Conservation (phyloP, 2,797 vertebrate genomes). For the Sebastes iracundus region DNA sequence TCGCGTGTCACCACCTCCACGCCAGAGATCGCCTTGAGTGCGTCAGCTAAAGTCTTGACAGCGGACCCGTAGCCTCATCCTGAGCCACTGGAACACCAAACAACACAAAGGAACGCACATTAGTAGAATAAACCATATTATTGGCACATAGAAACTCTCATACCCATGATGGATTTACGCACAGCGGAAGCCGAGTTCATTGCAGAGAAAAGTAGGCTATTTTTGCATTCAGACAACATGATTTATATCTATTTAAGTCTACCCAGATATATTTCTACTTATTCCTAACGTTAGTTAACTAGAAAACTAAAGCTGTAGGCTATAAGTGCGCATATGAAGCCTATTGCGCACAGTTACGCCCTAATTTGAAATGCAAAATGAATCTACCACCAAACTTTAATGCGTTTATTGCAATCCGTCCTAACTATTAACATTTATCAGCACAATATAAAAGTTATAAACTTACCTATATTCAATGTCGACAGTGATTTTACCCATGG, state of each 20-base stretch:
- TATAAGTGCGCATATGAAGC: background rate
- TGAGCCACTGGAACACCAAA: constrained; percentile 28
- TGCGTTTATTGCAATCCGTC: too few relatives aligned
- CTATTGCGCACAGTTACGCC: background rate
- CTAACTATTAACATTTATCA: too few relatives aligned
- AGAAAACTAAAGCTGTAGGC: background rate
- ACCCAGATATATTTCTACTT: background rate
- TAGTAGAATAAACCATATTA: background rate
- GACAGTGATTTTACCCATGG: constrained; percentile 28
- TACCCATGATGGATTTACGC: background rate
- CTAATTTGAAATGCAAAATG: background rate
- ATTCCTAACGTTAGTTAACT: background rate
- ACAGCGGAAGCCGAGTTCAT: background rate
- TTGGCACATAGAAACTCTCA: background rate
- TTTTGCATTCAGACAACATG: background rate
- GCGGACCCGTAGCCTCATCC: constrained; percentile 62
- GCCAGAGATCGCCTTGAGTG: constrained; percentile 48
- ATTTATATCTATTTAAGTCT: background rate
- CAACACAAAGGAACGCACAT: background rate
- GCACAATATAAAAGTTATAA: background rate
- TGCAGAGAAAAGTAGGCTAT: background rate
- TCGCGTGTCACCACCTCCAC: background rate
- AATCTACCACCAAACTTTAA: background rate
- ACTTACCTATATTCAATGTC: constrained; percentile 68
- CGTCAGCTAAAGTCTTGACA: constrained; percentile 32